phyloP scores from a whole-genome alignment of 2,797 vertebrate species.

The Notolepis coatsorum region DNA sequence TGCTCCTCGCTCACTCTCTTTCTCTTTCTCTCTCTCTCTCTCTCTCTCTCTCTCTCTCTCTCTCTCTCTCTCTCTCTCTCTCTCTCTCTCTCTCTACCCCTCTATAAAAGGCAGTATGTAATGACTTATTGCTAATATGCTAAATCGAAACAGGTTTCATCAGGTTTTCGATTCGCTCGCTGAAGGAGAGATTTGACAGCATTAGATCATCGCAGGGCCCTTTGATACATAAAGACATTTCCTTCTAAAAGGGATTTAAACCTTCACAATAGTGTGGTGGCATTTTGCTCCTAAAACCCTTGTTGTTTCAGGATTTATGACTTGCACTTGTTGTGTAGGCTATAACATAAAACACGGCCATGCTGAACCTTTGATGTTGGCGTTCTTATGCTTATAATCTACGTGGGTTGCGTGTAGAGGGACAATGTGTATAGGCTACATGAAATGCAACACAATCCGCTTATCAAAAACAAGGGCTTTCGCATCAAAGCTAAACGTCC shows the following conservation, averaged over 20 bases:
- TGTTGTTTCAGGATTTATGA: conserved; percentile 75
- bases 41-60: conserved; percentile 5
- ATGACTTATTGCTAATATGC: conserved; percentile 54
- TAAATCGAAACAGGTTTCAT: conserved; percentile 64
- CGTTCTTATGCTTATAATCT: conserved; percentile 73
- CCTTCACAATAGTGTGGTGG: conserved; percentile 41
- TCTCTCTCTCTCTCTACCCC: not conserved
- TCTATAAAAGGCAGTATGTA: conserved; percentile 24
- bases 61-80: conserved; percentile 11
- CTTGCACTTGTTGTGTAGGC: conserved; percentile 51
- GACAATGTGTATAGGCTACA: conserved; percentile 18
- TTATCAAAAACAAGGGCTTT: conserved; percentile 28
- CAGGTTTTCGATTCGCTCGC: conserved; percentile 62
- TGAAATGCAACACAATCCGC: conserved; percentile 34
- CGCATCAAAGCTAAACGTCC: conserved; percentile 29
- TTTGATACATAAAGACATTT: conserved; percentile 1
- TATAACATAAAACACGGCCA: conserved; percentile 49
- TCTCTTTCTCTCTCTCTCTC: conserved; percentile 15
- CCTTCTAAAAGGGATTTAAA: conserved; percentile 56
- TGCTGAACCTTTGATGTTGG: conserved; percentile 65
- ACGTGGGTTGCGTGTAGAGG: conserved; percentile 44
- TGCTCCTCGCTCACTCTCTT: not conserved
- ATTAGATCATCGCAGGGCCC: not conserved
- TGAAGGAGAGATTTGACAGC: conserved; percentile 68
- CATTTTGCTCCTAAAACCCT: conserved; percentile 58